Evolutionary conservation across 1,140 invertebrate genomes (phyloP).

Genomic region (Leguminivora glycinivorella): DNA sequence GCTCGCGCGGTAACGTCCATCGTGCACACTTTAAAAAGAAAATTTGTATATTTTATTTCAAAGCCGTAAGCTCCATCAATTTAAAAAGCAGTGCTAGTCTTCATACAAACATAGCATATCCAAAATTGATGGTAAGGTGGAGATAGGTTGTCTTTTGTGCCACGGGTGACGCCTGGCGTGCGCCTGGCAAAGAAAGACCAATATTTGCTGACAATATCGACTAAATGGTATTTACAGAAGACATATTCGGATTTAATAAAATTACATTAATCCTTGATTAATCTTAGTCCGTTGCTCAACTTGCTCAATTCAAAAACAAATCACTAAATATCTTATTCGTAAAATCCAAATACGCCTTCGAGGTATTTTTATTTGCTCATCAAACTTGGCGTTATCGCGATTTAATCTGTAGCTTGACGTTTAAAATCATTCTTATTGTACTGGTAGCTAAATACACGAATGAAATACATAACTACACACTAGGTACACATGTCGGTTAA

Average conservation of each 20-base stretch:
- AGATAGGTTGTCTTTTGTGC: neutral
- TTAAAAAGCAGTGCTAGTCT: too few species aligned
- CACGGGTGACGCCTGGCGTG: neutral
- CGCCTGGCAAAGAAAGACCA: neutral
- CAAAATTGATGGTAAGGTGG: neutral
- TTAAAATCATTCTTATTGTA: neutral
- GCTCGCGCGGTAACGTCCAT: too few species aligned
- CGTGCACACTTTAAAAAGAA: too few species aligned
- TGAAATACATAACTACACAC: neutral
- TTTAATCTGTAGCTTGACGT: neutral
- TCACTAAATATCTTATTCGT: neutral
- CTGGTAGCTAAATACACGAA: neutral
- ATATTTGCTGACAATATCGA: neutral
- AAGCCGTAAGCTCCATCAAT: too few species aligned
- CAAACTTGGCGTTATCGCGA: neutral
- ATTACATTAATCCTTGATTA: too few species aligned
- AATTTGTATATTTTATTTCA: too few species aligned
- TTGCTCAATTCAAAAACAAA: neutral
- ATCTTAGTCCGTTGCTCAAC: neutral
- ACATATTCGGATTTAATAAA: neutral
- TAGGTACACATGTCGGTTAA: neutral
- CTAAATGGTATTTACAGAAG: neutral
- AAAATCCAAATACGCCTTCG: neutral
- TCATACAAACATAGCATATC: neutral
- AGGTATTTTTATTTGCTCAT: neutral